phyloP scores from a whole-genome alignment of 2,797 vertebrate genomes.

The Syngnathus rostellatus region DNA sequence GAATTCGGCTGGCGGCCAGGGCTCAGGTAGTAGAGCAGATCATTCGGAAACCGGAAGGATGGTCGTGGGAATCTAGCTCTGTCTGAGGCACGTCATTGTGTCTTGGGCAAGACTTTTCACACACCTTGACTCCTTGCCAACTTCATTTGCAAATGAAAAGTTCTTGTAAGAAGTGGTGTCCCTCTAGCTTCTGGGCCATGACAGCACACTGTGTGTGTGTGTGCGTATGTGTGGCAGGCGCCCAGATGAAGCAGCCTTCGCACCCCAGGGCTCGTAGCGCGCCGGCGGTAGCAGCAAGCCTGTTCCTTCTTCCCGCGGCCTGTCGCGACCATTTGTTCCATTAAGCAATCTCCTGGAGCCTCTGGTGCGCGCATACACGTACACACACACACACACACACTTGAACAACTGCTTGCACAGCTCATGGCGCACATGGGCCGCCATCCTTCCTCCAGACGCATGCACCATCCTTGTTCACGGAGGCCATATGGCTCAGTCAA shows the following conservation, averaged over 20 bases:
- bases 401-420: slow-evolving; percentile 69
- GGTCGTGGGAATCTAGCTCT: too few species aligned
- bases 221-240: slow-evolving; percentile 55
- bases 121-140: slow-evolving; percentile 46
- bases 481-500: slow-evolving; percentile 97
- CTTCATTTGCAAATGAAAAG: slow-evolving; percentile 78
- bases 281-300: slow-evolving; percentile 92
- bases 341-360: slow-evolving; percentile 97
- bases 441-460: slow-evolving; percentile 85
- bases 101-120: too few species aligned
- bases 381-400: slow-evolving; percentile 16
- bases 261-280: slow-evolving; percentile 77
- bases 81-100: too few species aligned
- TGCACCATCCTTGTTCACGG: slow-evolving; percentile 93
- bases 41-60: too few species aligned
- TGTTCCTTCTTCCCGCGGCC: slow-evolving; percentile 83
- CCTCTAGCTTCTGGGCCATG: slow-evolving; percentile 62
- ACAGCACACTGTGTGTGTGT: slow-evolving; percentile 54
- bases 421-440: slow-evolving; percentile 66
- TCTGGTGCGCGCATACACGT: slow-evolving; percentile 43
- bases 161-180: slow-evolving; percentile 57
- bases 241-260: slow-evolving; percentile 83
- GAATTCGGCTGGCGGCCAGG: too few species aligned
- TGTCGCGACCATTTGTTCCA: slow-evolving; percentile 89
- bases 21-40: too few species aligned